Evolutionary conservation across 2,113 vertebrate species (phyloP).

Genomic region (Mormyrus lacerda): DNA sequence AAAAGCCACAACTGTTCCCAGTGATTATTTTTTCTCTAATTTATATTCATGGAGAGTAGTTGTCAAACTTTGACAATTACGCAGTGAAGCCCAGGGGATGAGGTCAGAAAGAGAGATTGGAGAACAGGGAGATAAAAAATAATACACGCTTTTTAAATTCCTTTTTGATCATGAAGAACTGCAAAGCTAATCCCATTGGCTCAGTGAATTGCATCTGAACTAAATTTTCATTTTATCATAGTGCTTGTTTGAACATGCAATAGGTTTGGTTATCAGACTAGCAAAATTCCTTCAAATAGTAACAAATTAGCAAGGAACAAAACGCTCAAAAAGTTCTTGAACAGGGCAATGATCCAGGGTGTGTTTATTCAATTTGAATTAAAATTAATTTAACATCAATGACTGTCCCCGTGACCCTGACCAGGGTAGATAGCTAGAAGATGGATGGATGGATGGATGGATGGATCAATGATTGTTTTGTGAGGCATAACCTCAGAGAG

Average conservation of each 20-base stretch:
- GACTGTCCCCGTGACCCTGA: background rate
- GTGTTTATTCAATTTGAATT: background rate
- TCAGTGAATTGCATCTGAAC: slow-evolving; percentile 13
- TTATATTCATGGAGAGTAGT: slow-evolving; percentile 20
- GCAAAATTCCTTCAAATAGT: background rate
- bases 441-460: background rate
- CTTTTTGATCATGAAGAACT: slow-evolving; percentile 33
- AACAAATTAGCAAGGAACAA: background rate
- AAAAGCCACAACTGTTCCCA: background rate
- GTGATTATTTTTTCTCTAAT: background rate
- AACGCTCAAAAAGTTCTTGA: background rate
- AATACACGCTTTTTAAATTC: slow-evolving; percentile 48
- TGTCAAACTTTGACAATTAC: slow-evolving; percentile 25
- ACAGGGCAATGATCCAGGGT: background rate
- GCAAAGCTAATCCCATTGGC: slow-evolving; percentile 29
- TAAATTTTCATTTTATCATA: slow-evolving; percentile 13
- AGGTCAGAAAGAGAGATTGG: slow-evolving; percentile 10
- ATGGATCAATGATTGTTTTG: background rate
- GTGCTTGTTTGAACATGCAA: slow-evolving; percentile 3
- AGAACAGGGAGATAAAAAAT: slow-evolving; percentile 48
- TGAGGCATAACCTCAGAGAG: background rate
- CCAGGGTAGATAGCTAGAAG: background rate
- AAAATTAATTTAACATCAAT: background rate
- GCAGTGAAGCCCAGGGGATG: slow-evolving; percentile 22
- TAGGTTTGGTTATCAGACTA: background rate